These are phyloP conservation scores for Amphiprion ocellaris DNA, from an alignment of 2,113 vertebrate genomes.

Conservation along the genomic window DNA sequence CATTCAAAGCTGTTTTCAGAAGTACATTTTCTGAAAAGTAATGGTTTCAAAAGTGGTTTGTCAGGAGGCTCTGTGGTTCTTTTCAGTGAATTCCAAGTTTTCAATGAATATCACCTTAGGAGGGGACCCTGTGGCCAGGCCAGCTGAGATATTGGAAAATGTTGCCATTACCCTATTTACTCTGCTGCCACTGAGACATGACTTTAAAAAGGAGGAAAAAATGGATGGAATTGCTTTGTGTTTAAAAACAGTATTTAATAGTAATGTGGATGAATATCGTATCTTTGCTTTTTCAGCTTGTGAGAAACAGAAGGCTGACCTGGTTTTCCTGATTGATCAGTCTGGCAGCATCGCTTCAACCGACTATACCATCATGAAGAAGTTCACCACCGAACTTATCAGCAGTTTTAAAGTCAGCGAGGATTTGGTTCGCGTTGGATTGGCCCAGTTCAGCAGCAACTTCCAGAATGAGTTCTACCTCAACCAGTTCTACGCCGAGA, in stretches of 20 bases:
- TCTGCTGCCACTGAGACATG: no score
- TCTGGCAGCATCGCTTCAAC: slow-evolving; percentile 74
- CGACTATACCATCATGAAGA: slow-evolving; percentile 81
- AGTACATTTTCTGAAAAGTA: no score
- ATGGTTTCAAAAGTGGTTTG: no score
- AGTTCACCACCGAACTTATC: slow-evolving; percentile 77
- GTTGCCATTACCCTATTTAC: no score
- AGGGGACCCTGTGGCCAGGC: no score
- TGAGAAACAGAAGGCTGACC: slow-evolving; percentile 76
- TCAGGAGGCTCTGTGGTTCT: no score
- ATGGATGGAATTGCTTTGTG: background rate
- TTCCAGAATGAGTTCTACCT: slow-evolving; percentile 83
- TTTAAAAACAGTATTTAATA: no score
- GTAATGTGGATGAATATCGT: background rate
- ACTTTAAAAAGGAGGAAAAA: background rate
- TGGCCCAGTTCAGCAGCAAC: slow-evolving; percentile 82
- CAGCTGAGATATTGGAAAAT: no score
- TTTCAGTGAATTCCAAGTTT: no score
- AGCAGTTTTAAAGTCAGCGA: slow-evolving; percentile 76
- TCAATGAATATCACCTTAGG: no score
- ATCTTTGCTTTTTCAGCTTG: slow-evolving; percentile 76
- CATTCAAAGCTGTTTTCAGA: no score
- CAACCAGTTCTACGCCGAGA: slow-evolving; percentile 59
- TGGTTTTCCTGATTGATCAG: slow-evolving; percentile 86
- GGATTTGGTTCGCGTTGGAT: slow-evolving; percentile 74